Evolutionary conservation across 2,888 invertebrate species (phyloP).

Genomic region (Chesias legatella): DNA sequence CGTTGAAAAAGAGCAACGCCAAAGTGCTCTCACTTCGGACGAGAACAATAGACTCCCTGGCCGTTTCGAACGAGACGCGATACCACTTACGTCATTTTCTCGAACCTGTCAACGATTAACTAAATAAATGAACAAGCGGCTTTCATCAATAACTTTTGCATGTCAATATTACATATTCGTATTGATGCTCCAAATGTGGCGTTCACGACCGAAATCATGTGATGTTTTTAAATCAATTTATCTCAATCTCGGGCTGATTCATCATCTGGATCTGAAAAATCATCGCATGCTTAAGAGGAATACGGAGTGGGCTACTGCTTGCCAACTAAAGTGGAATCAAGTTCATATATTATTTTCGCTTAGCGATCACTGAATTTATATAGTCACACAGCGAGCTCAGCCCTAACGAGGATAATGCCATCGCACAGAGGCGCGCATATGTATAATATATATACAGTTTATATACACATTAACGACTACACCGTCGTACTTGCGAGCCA

Average conservation of each 20-base stretch:
- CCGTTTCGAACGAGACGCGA: slow-evolving; percentile 52
- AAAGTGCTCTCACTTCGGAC: slow-evolving; percentile 40
- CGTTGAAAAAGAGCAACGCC: slow-evolving; percentile 36
- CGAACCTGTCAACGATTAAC: slow-evolving; percentile 37
- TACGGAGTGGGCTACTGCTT: background rate
- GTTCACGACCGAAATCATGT: too few relatives aligned
- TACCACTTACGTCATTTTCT: slow-evolving; percentile 44
- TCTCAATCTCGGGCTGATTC: too few relatives aligned
- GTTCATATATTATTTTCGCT: slow-evolving; percentile 23
- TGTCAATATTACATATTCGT: too few relatives aligned
- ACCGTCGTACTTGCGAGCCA: background rate
- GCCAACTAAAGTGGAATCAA: slow-evolving; percentile 7
- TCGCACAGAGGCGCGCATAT: slow-evolving; percentile 13
- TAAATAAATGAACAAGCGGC: slow-evolving; percentile 25
- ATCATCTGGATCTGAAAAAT: too few relatives aligned
- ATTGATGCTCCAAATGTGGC: too few relatives aligned
- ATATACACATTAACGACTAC: background rate
- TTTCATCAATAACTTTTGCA: too few relatives aligned
- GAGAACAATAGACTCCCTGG: slow-evolving; percentile 44
- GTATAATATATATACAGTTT: slow-evolving; percentile 9
- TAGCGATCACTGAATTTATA: slow-evolving; percentile 1
- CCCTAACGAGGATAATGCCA: slow-evolving; percentile 20
- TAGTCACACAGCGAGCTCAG: slow-evolving; percentile 2
- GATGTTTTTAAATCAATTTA: too few relatives aligned
- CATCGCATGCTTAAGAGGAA: too few relatives aligned